Percentiles rank a stretch among this genome's conserved stretches.
These are phyloP conservation scores for Melanerpes formicivorus DNA, from an alignment of 2,113 vertebrate species.

Conservation along the genomic window DNA sequence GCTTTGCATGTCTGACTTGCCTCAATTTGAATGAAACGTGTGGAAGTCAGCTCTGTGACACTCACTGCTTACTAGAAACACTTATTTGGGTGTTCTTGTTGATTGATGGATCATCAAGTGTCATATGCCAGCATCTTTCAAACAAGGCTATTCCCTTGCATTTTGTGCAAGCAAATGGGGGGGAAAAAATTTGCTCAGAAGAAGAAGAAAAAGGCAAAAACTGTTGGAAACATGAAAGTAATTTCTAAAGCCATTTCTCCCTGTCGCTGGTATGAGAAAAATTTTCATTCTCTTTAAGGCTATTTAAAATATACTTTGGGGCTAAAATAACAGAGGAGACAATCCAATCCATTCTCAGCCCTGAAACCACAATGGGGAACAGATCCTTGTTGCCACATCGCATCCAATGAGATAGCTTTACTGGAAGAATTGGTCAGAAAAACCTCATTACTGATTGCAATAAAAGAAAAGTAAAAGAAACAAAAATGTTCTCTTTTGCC, in stretches of 20 bases:
- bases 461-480: background rate
- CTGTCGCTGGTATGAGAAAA: slow-evolving; percentile 69
- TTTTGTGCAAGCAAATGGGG: slow-evolving; percentile 57
- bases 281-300: slow-evolving; percentile 78
- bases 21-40: slow-evolving; percentile 12
- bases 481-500: background rate
- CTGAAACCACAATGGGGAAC: slow-evolving; percentile 66
- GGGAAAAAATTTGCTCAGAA: slow-evolving; percentile 33
- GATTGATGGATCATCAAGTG: slow-evolving; percentile 9
- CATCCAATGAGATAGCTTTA: slow-evolving; percentile 50
- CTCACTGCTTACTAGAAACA: slow-evolving; percentile 16
- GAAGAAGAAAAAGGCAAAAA: slow-evolving; percentile 64
- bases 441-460: background rate
- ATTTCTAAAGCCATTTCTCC: slow-evolving; percentile 74
- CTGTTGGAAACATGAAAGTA: slow-evolving; percentile 70
- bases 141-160: slow-evolving; percentile 23
- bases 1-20: slow-evolving; percentile 30
- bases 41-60: slow-evolving; percentile 8
- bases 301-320: slow-evolving; percentile 77
- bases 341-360: slow-evolving; percentile 65
- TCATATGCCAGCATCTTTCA: slow-evolving; percentile 24
- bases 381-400: slow-evolving; percentile 10
- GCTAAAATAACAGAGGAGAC: slow-evolving; percentile 75
- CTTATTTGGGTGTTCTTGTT: slow-evolving; percentile 16
- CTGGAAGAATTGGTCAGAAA: slow-evolving; percentile 56